A percentile compares a stretch with the other conserved stretches of the same genome.
phyloP scores from a whole-genome alignment of 2,888 invertebrate genomes.

The Toxonevra muliebris region DNA sequence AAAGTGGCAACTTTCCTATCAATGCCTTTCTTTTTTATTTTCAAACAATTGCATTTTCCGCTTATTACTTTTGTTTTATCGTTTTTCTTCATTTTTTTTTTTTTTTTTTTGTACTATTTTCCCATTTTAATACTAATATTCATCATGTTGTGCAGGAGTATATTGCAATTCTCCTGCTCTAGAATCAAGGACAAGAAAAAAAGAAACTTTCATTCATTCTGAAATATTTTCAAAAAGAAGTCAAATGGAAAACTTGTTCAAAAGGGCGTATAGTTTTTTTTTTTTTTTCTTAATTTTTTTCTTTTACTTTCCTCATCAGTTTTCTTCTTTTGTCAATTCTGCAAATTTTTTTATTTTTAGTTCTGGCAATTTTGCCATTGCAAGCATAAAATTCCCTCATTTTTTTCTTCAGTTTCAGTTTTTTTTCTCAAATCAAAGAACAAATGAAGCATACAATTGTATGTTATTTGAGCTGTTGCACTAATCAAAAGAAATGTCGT shows the following conservation, averaged over 20 bases:
- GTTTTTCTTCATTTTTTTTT: background rate
- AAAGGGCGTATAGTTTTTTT: slow-evolving; percentile 6
- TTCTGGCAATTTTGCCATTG: background rate
- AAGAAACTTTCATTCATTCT: background rate
- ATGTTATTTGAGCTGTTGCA: slow-evolving; percentile 36
- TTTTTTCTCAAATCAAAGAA: slow-evolving; percentile 32
- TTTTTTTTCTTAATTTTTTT: slow-evolving; percentile 2
- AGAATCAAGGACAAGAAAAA: background rate
- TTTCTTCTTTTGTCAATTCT: background rate
- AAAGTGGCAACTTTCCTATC: too few relatives aligned
- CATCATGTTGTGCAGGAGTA: too few relatives aligned
- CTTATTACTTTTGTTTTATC: too few relatives aligned
- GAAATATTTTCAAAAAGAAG: slow-evolving; percentile 27
- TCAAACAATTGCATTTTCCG: slow-evolving; percentile 1
- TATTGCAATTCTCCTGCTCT: background rate
- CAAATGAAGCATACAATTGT: slow-evolving; percentile 39
- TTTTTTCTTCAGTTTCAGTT: slow-evolving; percentile 15
- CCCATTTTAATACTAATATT: too few relatives aligned
- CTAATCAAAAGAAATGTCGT: slow-evolving; percentile 26
- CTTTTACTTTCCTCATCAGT: background rate
- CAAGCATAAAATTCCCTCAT: slow-evolving; percentile 17
- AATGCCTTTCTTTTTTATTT: too few relatives aligned
- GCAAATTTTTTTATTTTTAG: background rate
- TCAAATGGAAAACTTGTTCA: slow-evolving; percentile 34
- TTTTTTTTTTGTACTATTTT: background rate